Evolutionary conservation across 2,888 invertebrate species (phyloP), one percentile per base, ranked within the genome.

Genomic region (Trichogramma evanescens): DNA sequence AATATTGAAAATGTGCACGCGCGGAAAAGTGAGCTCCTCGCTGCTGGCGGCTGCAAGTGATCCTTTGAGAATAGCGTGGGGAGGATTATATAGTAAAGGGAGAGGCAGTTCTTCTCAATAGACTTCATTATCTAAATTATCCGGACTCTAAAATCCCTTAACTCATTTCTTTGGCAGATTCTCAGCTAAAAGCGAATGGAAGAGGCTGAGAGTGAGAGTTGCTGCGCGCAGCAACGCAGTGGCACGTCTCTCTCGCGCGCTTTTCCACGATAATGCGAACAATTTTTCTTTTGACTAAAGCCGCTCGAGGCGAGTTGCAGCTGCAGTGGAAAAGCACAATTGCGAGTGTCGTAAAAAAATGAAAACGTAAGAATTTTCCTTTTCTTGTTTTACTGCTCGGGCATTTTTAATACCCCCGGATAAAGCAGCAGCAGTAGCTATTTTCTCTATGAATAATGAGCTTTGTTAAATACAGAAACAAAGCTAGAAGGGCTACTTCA

Each of bases 121-220:
- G 54, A 42, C 61, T 50, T 39, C 42, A 38, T 54, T 61, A 61
- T 57, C 57, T 57, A 54, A 61, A 61, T 61, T 61, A 61, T 57
- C 61, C 61, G 61, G 54, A 54, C 54, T 56, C 50, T 40, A 50
- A 50, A 61, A 61, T 57, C 54, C 61, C 57, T 57, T 54, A 54
- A 50, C 61, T 61, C 57, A 50, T 61, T 61, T 57, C 61, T 61
- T 61, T 54, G 61, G 61, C 57, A 57, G 57, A 61, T 61, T 50
- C 50, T 49, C 56, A 54, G 56, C 44, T 26, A 26, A 26, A 26
- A 26, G 26, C 26, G 26, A 26, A 26, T 26, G 26, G 26, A 26
- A 26, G 26, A 26, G 26, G 26, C 26, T 26, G 26, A 26, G 26
- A 26, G 26, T 26, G 26, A 26, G 26, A 44, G 42, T n/a, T 48